phyloP scores from a whole-genome alignment of 1,140 invertebrate species.

The Littorina saxatilis region DNA sequence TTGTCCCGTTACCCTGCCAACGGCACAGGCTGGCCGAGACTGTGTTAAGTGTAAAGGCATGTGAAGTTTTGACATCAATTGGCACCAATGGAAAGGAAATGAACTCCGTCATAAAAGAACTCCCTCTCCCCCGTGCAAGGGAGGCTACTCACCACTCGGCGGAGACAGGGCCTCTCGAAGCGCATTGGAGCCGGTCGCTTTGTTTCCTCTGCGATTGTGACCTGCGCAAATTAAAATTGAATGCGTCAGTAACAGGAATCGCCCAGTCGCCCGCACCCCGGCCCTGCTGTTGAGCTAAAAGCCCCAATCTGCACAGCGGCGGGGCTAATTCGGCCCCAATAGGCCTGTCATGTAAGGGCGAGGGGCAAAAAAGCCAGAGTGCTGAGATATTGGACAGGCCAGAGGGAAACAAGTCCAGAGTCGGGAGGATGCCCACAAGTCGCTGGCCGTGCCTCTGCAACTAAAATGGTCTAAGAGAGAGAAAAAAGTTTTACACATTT shows the following conservation, averaged over 20 bases:
- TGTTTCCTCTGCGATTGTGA: slow-evolving; percentile 46
- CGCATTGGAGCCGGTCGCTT: slow-evolving; percentile 28
- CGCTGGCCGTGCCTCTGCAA: slow-evolving; percentile 22
- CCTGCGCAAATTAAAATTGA: slow-evolving; percentile 51
- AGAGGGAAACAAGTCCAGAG: neutral
- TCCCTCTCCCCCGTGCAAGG: no score
- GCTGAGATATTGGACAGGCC: slow-evolving; percentile 34
- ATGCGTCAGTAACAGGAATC: slow-evolving; percentile 42
- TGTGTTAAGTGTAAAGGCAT: slow-evolving; percentile 49
- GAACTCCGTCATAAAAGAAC: slow-evolving; percentile 48
- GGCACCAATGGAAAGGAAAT: slow-evolving; percentile 50
- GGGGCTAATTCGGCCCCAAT: slow-evolving; percentile 37
- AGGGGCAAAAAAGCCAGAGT: slow-evolving; percentile 10
- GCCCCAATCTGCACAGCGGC: slow-evolving; percentile 33
- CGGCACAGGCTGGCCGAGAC: slow-evolving; percentile 41
- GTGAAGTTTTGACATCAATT: slow-evolving; percentile 52
- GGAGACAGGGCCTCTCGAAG: slow-evolving; percentile 27
- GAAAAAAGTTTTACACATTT: no score
- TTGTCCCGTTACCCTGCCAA: slow-evolving; percentile 46
- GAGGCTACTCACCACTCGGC: slow-evolving; percentile 30
- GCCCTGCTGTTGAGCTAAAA: slow-evolving; percentile 25
- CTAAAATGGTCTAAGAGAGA: neutral
- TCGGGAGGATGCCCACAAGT: slow-evolving; percentile 19
- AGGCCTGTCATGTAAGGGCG: slow-evolving; percentile 28
- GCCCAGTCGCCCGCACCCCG: neutral